Evolutionary conservation across 2,888 invertebrate species (phyloP), one percentile per base, ranked within the genome.

Genomic region (Yponomeuta malinellus): DNA sequence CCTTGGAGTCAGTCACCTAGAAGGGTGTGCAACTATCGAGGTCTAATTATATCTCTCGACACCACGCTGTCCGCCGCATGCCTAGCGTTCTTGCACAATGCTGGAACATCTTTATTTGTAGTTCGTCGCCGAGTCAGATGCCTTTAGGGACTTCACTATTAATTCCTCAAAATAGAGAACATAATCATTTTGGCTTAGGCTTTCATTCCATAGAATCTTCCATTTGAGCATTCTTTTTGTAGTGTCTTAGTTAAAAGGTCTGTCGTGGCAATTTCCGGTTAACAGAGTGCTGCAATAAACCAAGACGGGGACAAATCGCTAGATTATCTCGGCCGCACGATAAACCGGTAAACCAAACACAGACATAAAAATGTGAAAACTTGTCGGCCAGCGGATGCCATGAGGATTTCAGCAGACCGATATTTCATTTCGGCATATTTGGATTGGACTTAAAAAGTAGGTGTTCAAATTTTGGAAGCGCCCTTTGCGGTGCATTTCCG

Each of bases 31-130:
- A 65, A 71, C 69, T 71, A 80, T 77, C 79, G 76, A 76, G 78
- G 78, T 85, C 88, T 90, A 90, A 90, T 89, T 86, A 86, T 90
- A 89, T 78, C 78, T 77, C 78, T 73, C 77, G 76, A 78, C 77
- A 77, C 82, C 12, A 52, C 29, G 48, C 31, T 29, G 68, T 52
- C 68, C 78, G 84, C 81, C 83, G 86, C 88, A 77, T 86, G 82
- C 86, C 83, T 84, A 79, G 80, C 86, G 78, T 83, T 80, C 85
- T 84, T 78, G 79, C 76, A 68, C 48, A 52, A 52, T 48, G 68
- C 68, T 68, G 31, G 31, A 52, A 23, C 37, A 59, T 52, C 10
- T 52, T 68, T 68, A 52, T 48, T 68, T 68, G 37, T 52, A 52
- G 52, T 68, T 23, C 10, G 31, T 48, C 15, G 2, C 23, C n/a